Percentiles rank a stretch among this genome's conserved stretches.
phyloP scores from a whole-genome alignment of 2,888 invertebrate species.

The Laothoe populi region DNA sequence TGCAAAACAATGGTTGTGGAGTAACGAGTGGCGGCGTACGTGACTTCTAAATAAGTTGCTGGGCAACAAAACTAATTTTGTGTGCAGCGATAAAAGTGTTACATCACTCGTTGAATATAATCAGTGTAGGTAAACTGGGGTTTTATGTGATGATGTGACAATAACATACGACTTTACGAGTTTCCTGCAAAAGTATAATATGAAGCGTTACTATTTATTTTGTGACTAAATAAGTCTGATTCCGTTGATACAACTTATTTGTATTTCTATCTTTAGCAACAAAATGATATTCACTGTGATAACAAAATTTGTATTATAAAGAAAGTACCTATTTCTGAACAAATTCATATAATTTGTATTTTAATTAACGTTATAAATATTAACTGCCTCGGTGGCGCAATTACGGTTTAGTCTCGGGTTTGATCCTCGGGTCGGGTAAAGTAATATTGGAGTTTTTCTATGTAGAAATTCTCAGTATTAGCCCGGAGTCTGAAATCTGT shows the following conservation, averaged over 20 bases:
- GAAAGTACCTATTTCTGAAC: too few species aligned
- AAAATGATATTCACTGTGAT: conserved; percentile 27
- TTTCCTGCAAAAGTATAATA: conserved; percentile 51
- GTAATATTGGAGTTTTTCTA: too few species aligned
- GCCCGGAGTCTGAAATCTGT: too few species aligned
- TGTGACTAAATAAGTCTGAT: conserved; percentile 50
- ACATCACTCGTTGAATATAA: conserved; percentile 65
- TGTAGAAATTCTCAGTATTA: too few species aligned
- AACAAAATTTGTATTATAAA: too few species aligned
- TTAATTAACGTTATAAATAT: too few species aligned
- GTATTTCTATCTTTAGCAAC: conserved; percentile 27
- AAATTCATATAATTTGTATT: too few species aligned
- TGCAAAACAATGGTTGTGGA: conserved; percentile 4
- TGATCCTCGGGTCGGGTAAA: too few species aligned
- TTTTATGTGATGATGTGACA: conserved; percentile 58
- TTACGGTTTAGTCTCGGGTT: too few species aligned
- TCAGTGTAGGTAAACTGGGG: conserved; percentile 62
- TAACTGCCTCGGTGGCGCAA: too few species aligned
- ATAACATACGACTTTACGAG: conserved; percentile 57
- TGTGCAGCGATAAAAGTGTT: conserved; percentile 50
- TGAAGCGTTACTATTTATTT: conserved; percentile 58
- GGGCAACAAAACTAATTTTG: conserved; percentile 44
- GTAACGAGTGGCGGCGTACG: conserved; percentile 14
- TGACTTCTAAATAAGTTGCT: conserved; percentile 35
- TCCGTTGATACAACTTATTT: conserved; percentile 27